These are phyloP conservation scores for Misgurnus anguillicaudatus DNA, from an alignment of 2,113 vertebrate genomes.

Conservation along the genomic window DNA sequence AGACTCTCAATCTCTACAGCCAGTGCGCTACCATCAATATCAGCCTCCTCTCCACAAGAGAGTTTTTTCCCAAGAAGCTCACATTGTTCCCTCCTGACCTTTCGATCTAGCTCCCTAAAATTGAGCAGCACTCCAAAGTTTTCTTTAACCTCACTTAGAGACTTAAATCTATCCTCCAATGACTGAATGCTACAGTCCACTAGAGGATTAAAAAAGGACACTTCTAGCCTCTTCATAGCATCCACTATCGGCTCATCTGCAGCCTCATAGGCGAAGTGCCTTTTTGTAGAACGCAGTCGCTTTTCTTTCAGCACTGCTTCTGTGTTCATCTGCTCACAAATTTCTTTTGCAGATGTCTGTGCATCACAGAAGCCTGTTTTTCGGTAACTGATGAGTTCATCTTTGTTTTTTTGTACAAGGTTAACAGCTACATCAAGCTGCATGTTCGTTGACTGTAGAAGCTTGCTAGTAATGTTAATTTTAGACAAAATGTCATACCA, in stretches of 20 bases:
- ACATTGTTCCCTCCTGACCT: too few species aligned
- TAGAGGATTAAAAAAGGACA: too few species aligned
- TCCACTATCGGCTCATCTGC: slow-evolving; percentile 20
- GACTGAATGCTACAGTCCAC: too few species aligned
- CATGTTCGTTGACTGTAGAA: slow-evolving; percentile 5
- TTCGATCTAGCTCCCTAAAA: too few species aligned
- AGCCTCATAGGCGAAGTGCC: background rate
- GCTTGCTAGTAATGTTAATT: background rate
- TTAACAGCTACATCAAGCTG: slow-evolving; percentile 28
- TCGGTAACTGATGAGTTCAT: background rate
- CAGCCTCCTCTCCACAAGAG: too few species aligned
- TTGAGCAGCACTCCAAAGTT: too few species aligned
- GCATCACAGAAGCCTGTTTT: slow-evolving; percentile 13
- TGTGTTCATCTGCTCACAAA: slow-evolving; percentile 24
- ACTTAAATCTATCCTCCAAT: too few species aligned
- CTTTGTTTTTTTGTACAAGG: background rate
- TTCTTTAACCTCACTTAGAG: too few species aligned
- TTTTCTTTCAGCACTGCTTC: slow-evolving; percentile 14
- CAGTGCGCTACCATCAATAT: too few species aligned
- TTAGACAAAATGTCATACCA: slow-evolving; percentile 46
- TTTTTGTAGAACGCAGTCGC: background rate
- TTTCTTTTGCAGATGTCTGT: background rate
- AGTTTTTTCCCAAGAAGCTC: too few species aligned
- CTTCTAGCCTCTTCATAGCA: too few species aligned
- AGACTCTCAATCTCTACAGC: too few species aligned